Conservation (phyloP, 2,113 vertebrate genomes). For the Colinus virginianus region DNA sequence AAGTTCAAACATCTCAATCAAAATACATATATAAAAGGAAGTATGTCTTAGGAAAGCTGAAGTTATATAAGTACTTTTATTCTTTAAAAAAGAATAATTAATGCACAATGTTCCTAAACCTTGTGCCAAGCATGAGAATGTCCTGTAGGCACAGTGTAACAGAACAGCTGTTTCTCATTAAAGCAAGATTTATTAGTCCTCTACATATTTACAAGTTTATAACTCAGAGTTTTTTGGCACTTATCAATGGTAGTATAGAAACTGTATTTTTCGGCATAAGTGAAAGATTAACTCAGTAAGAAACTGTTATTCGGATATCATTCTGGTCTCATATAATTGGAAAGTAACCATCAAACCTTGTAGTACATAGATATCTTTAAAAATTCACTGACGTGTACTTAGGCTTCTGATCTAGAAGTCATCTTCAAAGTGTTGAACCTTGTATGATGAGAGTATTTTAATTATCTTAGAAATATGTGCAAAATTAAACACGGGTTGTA, state of each 20-base stretch:
- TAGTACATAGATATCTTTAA: background rate
- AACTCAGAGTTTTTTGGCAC: constrained; percentile 60
- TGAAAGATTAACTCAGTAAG: constrained; percentile 20
- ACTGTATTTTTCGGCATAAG: constrained; percentile 48
- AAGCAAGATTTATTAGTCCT: constrained; percentile 79
- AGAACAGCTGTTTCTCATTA: constrained; percentile 79
- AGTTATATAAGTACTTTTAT: constrained; percentile 14
- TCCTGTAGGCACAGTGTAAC: constrained; percentile 56
- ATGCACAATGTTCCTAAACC: constrained; percentile 10
- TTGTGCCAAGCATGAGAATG: constrained; percentile 40
- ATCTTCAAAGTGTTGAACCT: background rate
- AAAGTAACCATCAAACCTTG: constrained; percentile 3
- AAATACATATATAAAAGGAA: background rate
- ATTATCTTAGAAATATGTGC: constrained; percentile 14
- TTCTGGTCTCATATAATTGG: constrained; percentile 20
- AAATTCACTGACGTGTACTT: background rate
- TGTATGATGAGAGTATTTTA: constrained; percentile 3
- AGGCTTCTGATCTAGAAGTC: constrained; percentile 44
- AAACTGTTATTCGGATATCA: constrained; percentile 10
- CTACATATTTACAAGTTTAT: constrained; percentile 72
- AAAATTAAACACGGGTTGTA: background rate
- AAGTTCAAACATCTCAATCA: background rate
- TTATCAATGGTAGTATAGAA: constrained; percentile 61
- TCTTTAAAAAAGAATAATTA: constrained; percentile 52
- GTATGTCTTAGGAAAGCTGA: background rate